Evolutionary conservation across 2,113 vertebrate species (phyloP).

Genomic region (Takifugu flavidus): DNA sequence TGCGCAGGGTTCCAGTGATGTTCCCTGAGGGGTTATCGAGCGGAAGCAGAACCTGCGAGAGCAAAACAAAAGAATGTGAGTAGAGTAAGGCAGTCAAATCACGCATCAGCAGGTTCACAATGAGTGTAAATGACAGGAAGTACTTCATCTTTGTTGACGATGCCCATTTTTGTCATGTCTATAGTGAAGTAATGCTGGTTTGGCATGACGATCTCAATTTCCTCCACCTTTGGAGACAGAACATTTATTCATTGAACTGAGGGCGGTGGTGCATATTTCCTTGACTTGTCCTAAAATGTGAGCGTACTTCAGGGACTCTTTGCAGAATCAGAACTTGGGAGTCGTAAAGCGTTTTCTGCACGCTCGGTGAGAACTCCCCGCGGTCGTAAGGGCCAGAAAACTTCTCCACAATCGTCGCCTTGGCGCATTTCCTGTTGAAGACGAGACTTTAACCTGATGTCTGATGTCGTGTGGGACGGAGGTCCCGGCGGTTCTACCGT

Average conservation of each 20-base stretch:
- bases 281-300: background rate
- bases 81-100: background rate
- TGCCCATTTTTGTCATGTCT: constrained; percentile 90
- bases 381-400: constrained; percentile 86
- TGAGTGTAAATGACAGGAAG: constrained; percentile 28
- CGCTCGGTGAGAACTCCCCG: constrained; percentile 88
- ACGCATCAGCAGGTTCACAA: background rate
- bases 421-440: constrained; percentile 77
- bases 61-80: background rate
- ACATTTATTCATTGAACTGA: background rate
- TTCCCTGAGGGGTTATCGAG: constrained; percentile 87
- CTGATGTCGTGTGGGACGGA: too few species aligned
- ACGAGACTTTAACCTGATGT: background rate
- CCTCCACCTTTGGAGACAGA: constrained; percentile 78
- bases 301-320: constrained; percentile 78
- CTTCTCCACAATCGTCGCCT: constrained; percentile 81
- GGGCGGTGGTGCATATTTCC: background rate
- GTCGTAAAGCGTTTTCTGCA: constrained; percentile 92
- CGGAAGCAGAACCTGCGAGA: constrained; percentile 83
- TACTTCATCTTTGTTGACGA: constrained; percentile 90
- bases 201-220: constrained; percentile 88
- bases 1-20: constrained; percentile 85
- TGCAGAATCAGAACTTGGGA: constrained; percentile 81
- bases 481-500: constrained; percentile 12
- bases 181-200: constrained; percentile 89